These are phyloP conservation scores for Hoplostethus mediterraneus DNA, from an alignment of 2,797 vertebrate species.

Conservation along the genomic window DNA sequence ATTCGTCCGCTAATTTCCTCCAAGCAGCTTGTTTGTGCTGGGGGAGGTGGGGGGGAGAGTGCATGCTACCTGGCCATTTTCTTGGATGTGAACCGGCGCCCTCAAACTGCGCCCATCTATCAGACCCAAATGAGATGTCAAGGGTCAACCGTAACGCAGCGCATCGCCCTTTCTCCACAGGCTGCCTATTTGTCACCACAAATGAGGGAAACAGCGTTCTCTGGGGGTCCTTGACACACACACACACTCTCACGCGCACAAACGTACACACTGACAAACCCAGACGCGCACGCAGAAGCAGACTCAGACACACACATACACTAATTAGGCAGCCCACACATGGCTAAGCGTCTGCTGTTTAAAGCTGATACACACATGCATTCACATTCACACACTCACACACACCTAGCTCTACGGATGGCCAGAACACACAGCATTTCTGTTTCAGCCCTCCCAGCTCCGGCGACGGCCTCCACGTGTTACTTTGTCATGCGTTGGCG, in stretches of 20 bases:
- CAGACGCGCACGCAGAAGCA: slow-evolving; percentile 35
- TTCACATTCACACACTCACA: background rate
- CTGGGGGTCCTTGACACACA: slow-evolving; percentile 49
- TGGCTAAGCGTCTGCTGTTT: slow-evolving; percentile 35
- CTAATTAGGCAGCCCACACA: slow-evolving; percentile 58
- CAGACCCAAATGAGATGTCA: slow-evolving; percentile 75
- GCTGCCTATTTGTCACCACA: slow-evolving; percentile 73
- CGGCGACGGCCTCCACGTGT: background rate
- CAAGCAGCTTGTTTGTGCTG: slow-evolving; percentile 11
- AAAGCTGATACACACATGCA: slow-evolving; percentile 3
- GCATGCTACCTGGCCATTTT: slow-evolving; percentile 67
- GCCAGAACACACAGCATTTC: background rate
- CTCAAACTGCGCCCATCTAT: slow-evolving; percentile 68
- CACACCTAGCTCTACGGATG: background rate
- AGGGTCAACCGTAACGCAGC: slow-evolving; percentile 67
- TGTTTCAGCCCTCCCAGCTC: background rate
- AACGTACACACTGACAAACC: slow-evolving; percentile 7
- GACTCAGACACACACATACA: slow-evolving; percentile 12
- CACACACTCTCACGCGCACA: slow-evolving; percentile 21
- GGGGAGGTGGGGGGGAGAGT: background rate
- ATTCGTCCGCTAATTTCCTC: slow-evolving; percentile 6
- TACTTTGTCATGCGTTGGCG: background rate
- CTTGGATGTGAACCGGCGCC: slow-evolving; percentile 73
- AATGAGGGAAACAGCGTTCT: slow-evolving; percentile 73
- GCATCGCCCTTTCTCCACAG: slow-evolving; percentile 70